A percentile compares a stretch with the other conserved stretches of the same genome.
Conservation (phyloP, 2,888 invertebrate genomes). For the Adineta ricciae region DNA sequence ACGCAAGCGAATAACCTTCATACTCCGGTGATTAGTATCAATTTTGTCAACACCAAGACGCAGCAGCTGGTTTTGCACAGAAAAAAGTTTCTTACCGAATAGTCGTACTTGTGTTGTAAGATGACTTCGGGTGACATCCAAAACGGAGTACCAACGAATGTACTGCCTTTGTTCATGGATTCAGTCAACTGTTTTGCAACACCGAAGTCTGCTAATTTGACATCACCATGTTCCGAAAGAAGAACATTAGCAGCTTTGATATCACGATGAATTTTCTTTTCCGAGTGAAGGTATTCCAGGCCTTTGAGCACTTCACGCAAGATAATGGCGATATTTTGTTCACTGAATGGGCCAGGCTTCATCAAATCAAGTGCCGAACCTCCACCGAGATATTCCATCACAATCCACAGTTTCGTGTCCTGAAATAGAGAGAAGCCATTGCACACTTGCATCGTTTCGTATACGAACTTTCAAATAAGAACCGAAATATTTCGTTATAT, state of each 20-base stretch:
- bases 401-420: constrained; percentile 92
- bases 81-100: not conserved
- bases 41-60: no score
- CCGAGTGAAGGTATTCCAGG: constrained; percentile 93
- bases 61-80: no score
- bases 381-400: constrained; percentile 99
- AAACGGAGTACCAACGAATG: constrained; percentile 88
- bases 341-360: constrained; percentile 96
- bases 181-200: constrained; percentile 50
- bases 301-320: constrained; percentile 93
- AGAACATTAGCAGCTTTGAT: constrained; percentile 98
- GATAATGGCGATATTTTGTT: constrained; percentile 97
- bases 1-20: no score
- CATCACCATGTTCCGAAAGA: constrained; percentile 88
- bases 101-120: constrained; percentile 87
- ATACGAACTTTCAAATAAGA: constrained; percentile 98
- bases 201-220: constrained; percentile 45
- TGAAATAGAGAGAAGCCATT: no score
- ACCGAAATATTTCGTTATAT: constrained; percentile 97
- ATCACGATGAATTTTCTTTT: constrained; percentile 93
- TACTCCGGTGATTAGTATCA: no score
- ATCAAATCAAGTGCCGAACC: constrained; percentile 96
- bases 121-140: constrained; percentile 97
- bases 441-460: no score
- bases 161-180: constrained; percentile 70